A percentile compares a stretch with the other conserved stretches of the same genome.
These are phyloP conservation scores for Eulithis prunata DNA, from an alignment of 2,888 invertebrate species.

Conservation along the genomic window DNA sequence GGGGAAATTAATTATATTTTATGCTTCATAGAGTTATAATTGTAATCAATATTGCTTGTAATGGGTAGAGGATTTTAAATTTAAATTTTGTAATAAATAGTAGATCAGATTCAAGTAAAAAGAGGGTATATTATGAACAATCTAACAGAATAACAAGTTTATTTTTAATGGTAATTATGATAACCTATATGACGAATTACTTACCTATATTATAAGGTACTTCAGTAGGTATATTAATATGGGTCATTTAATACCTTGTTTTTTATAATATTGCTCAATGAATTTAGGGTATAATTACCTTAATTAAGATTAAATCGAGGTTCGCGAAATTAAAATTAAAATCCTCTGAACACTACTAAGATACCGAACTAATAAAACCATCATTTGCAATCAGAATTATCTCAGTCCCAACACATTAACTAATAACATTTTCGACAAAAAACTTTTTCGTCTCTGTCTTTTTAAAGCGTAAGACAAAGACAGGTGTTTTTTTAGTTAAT, in stretches of 20 bases:
- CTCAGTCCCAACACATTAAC: slow-evolving; percentile 38
- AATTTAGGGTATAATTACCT: not conserved
- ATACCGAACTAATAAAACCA: slow-evolving; percentile 33
- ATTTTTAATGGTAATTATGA: no score
- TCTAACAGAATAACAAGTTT: no score
- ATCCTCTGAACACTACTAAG: slow-evolving; percentile 10
- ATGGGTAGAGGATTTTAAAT: slow-evolving; percentile 18
- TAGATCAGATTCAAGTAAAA: no score
- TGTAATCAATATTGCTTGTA: slow-evolving; percentile 35
- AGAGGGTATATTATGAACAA: no score
- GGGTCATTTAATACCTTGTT: not conserved
- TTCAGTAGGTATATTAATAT: not conserved
- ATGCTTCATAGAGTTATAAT: slow-evolving; percentile 32
- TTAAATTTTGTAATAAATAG: not conserved
- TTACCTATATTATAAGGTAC: no score
- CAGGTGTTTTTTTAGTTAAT: slow-evolving; percentile 68
- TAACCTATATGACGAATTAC: no score
- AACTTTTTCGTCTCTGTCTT: slow-evolving; percentile 47
- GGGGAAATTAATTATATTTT: slow-evolving; percentile 45
- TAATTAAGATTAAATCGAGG: slow-evolving; percentile 9
- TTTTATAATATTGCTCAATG: not conserved
- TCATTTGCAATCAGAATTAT: slow-evolving; percentile 35
- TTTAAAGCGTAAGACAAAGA: slow-evolving; percentile 48
- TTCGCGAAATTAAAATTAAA: slow-evolving; percentile 9
- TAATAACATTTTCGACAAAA: slow-evolving; percentile 37